Evolutionary conservation across 2,113 vertebrate genomes (phyloP).

Genomic region (Cryptoleucopteryx plumbea): DNA sequence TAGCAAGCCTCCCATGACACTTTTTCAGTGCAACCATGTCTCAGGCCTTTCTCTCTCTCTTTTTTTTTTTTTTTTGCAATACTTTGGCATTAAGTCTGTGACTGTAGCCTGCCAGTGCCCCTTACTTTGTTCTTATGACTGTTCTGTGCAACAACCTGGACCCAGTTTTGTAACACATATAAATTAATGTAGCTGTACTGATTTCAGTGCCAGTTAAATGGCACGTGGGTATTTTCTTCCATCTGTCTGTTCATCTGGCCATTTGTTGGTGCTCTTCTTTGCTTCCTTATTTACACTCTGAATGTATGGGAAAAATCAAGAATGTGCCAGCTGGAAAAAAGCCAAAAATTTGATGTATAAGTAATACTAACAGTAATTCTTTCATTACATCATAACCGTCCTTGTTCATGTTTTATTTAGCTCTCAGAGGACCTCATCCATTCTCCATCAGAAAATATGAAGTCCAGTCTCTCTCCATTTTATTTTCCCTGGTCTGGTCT

Average conservation of each 20-base stretch:
- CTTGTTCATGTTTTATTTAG: background rate
- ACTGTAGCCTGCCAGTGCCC: background rate
- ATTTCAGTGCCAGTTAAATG: background rate
- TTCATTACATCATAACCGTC: background rate
- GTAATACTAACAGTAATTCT: background rate
- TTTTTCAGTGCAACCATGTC: background rate
- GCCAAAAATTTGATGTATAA: background rate
- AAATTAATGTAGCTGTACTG: background rate
- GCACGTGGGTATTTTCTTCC: background rate
- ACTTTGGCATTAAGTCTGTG: background rate
- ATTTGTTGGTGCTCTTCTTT: background rate
- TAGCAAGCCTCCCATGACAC: background rate
- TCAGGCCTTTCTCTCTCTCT: background rate
- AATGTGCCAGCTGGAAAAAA: background rate
- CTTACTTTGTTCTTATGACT: background rate
- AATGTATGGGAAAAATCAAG: background rate
- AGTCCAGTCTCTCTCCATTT: background rate
- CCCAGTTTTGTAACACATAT: background rate
- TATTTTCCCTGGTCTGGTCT: background rate
- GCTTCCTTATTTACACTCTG: background rate
- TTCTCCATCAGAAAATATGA: background rate
- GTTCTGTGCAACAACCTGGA: background rate
- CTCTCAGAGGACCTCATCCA: background rate
- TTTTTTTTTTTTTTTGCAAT: accelerated
- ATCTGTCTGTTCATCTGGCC: background rate